phyloP scores from a whole-genome alignment of 2,888 invertebrate genomes.

The Protodeltote pygarga region DNA sequence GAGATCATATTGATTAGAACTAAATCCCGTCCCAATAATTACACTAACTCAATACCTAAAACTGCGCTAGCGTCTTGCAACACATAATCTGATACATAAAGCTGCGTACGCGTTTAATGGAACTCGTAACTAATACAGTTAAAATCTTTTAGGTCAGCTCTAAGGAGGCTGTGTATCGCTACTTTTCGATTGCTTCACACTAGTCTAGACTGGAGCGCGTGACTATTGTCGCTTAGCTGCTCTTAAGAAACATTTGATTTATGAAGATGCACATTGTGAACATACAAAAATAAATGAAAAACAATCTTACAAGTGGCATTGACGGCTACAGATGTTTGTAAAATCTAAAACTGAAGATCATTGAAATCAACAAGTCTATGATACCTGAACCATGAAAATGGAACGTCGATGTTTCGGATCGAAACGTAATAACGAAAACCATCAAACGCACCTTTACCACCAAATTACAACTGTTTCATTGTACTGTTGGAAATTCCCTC shows the following conservation, averaged over 20 bases:
- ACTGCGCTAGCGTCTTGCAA: too few relatives aligned
- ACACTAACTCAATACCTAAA: too few relatives aligned
- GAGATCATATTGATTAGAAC: too few relatives aligned
- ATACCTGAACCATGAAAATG: too few relatives aligned
- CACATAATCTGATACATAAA: background rate
- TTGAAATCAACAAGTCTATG: too few relatives aligned
- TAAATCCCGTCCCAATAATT: too few relatives aligned
- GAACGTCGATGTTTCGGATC: too few relatives aligned
- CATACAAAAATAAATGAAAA: conserved; percentile 1
- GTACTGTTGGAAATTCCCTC: too few relatives aligned
- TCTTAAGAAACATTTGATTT: conserved; percentile 21
- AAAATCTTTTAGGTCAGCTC: conserved; percentile 24
- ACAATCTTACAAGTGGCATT: conserved; percentile 2
- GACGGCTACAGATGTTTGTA: conserved; percentile 2
- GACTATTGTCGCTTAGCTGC: conserved; percentile 32
- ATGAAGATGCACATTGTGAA: conserved; percentile 15
- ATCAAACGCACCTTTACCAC: too few relatives aligned
- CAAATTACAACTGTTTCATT: too few relatives aligned
- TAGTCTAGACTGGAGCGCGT: conserved; percentile 30
- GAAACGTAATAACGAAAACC: too few relatives aligned
- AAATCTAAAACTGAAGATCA: too few relatives aligned
- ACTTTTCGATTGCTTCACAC: conserved; percentile 31
- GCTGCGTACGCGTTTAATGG: background rate
- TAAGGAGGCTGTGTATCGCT: conserved; percentile 26
- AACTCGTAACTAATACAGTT: conserved; percentile 2